Percentiles rank a stretch among this genome's conserved stretches.
phyloP scores from a whole-genome alignment of 1,140 invertebrate genomes.

The Coelopa frigida region DNA sequence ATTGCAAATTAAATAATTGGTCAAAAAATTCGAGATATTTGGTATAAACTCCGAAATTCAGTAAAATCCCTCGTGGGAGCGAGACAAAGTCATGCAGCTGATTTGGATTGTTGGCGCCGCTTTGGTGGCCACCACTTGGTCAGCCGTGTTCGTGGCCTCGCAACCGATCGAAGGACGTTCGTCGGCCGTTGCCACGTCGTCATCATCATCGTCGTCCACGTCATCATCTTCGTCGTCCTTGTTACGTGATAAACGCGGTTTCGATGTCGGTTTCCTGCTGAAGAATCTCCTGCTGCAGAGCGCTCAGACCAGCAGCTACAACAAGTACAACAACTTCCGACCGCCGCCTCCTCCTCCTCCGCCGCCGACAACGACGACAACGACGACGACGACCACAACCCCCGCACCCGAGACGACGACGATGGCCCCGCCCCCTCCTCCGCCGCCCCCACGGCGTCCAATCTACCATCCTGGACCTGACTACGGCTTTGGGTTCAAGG shows the following conservation, averaged over 20 bases:
- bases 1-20: too few relatives aligned
- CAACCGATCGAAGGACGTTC: too few relatives aligned
- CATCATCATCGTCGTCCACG: too few relatives aligned
- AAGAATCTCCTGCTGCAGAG: slow-evolving; percentile 10
- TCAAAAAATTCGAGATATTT: too few relatives aligned
- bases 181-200: too few relatives aligned
- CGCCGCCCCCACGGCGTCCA: background rate
- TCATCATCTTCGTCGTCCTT: too few relatives aligned
- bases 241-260: slow-evolving; percentile 5
- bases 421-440: background rate
- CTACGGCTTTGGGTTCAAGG: background rate
- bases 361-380: slow-evolving; percentile 9
- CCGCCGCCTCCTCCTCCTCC: slow-evolving; percentile 6
- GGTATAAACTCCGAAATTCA: too few relatives aligned
- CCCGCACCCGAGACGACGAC: slow-evolving; percentile 2
- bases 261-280: slow-evolving; percentile 11
- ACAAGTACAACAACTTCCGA: background rate
- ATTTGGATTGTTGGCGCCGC: too few relatives aligned
- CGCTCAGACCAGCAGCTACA: slow-evolving; percentile 5
- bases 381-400: background rate
- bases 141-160: too few relatives aligned
- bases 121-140: too few relatives aligned
- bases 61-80: too few relatives aligned
- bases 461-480: background rate
- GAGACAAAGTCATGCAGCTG: too few relatives aligned